A percentile compares a stretch with the other conserved stretches of the same genome.
Evolutionary conservation across 2,888 invertebrate species (phyloP).

Genomic region (Celastrina argiolus): DNA sequence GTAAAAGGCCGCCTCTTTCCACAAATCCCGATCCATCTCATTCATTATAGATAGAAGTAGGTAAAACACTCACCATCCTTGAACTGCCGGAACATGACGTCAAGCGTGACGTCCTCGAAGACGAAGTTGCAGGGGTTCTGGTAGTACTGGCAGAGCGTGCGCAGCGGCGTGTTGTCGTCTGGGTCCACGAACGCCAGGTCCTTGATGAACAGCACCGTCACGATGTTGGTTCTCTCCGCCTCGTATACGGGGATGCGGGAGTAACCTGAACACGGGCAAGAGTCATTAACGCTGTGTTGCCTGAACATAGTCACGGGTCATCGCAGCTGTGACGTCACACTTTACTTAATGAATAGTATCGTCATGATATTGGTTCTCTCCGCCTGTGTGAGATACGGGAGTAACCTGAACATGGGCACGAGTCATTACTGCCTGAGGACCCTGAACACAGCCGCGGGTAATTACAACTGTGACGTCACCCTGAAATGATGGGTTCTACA

Average conservation of each 20-base stretch:
- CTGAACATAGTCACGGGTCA: background rate
- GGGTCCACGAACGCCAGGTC: slow-evolving; percentile 99
- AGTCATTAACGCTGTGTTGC: background rate
- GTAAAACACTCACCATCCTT: slow-evolving; percentile 79
- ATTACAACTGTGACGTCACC: background rate
- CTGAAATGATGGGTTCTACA: too few relatives aligned
- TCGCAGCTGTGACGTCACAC: background rate
- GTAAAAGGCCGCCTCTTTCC: too few relatives aligned
- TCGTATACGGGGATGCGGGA: slow-evolving; percentile 98
- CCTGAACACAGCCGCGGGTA: background rate
- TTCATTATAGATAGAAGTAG: background rate
- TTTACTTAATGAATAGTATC: slow-evolving; percentile 86
- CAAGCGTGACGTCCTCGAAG: slow-evolving; percentile 96
- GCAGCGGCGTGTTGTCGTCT: slow-evolving; percentile 96
- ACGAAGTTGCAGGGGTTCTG: slow-evolving; percentile 97
- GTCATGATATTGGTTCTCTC: slow-evolving; percentile 92
- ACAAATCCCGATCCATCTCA: too few relatives aligned
- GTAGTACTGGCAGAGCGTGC: slow-evolving; percentile 96
- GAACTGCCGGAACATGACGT: slow-evolving; percentile 65
- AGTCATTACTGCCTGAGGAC: background rate
- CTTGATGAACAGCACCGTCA: slow-evolving; percentile 97
- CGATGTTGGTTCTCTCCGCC: slow-evolving; percentile 88
- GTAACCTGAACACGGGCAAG: slow-evolving; percentile 80
- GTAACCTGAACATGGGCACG: slow-evolving; percentile 80
- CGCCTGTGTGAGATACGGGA: slow-evolving; percentile 95